A percentile compares a stretch with the other conserved stretches of the same genome.
Conservation (phyloP, 2,888 invertebrate genomes). For the Pseudococcus viburni region DNA sequence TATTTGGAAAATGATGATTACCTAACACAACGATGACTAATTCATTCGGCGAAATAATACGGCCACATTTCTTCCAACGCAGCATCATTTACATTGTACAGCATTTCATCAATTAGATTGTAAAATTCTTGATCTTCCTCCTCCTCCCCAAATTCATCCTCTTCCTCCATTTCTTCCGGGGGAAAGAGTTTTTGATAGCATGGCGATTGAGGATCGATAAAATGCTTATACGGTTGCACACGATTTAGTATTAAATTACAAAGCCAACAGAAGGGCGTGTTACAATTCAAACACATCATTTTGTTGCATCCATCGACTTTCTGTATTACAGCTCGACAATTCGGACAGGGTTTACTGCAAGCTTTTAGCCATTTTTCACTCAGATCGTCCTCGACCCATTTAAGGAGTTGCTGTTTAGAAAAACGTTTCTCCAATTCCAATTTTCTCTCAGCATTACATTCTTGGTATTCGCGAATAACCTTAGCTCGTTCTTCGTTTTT, state of each 20-base stretch:
- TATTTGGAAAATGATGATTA: neutral
- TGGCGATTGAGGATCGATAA: slow-evolving; percentile 20
- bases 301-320: slow-evolving; percentile 61
- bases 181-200: slow-evolving; percentile 60
- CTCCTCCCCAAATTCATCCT: slow-evolving; percentile 3
- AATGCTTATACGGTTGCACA: slow-evolving; percentile 39
- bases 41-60: neutral
- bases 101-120: slow-evolving; percentile 28
- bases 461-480: slow-evolving; percentile 56
- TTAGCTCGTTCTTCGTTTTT: slow-evolving; percentile 50
- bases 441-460: neutral
- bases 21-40: neutral
- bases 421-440: slow-evolving; percentile 56
- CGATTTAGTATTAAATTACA: slow-evolving; percentile 25
- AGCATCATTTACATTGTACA: neutral
- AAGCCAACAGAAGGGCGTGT: slow-evolving; percentile 59
- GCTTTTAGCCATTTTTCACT: slow-evolving; percentile 35
- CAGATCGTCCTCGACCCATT: slow-evolving; percentile 60
- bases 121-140: slow-evolving; percentile 12
- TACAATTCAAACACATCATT: slow-evolving; percentile 61
- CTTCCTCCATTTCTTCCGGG: neutral
- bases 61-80: slow-evolving; percentile 10
- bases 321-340: slow-evolving; percentile 52
- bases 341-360: slow-evolving; percentile 59
- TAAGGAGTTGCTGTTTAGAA: slow-evolving; percentile 33